Conservation (phyloP, 2,888 invertebrate genomes). For the Antheraea assamensis region DNA sequence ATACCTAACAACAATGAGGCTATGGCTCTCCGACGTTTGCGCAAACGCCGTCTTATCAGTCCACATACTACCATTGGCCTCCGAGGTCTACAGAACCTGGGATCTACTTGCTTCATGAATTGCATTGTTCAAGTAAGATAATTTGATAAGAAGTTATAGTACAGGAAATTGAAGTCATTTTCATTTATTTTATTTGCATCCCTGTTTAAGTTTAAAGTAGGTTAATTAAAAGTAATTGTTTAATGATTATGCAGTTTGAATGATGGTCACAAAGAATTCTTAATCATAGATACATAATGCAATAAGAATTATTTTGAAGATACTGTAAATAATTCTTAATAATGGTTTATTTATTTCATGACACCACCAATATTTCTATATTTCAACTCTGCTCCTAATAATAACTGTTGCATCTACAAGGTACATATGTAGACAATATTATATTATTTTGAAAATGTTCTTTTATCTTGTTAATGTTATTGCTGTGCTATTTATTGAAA, state of each 20-base stretch:
- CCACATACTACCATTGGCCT: conserved; percentile 94
- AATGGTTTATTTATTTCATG: not conserved
- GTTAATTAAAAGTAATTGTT: not conserved
- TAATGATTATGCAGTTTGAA: not conserved
- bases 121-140: conserved; percentile 92
- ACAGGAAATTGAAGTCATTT: not conserved
- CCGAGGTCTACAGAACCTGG: conserved; percentile 96
- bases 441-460: not conserved
- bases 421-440: not conserved
- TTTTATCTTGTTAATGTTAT: not conserved
- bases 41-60: conserved; percentile 89
- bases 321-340: not conserved
- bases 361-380: too few species aligned
- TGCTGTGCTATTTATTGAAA: not conserved
- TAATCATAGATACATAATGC: not conserved
- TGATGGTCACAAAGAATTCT: not conserved
- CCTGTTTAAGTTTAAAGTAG: not conserved
- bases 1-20: conserved; percentile 90
- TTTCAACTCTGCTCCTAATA: not conserved
- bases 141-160: conserved; percentile 8
- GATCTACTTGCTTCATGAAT: conserved; percentile 99
- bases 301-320: not conserved
- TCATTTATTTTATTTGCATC: not conserved
- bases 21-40: conserved; percentile 87
- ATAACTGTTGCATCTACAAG: not conserved